Percentiles rank a stretch among this genome's conserved stretches.
Conservation (phyloP, 2,888 invertebrate genomes). For the Choreutis nemorana region DNA sequence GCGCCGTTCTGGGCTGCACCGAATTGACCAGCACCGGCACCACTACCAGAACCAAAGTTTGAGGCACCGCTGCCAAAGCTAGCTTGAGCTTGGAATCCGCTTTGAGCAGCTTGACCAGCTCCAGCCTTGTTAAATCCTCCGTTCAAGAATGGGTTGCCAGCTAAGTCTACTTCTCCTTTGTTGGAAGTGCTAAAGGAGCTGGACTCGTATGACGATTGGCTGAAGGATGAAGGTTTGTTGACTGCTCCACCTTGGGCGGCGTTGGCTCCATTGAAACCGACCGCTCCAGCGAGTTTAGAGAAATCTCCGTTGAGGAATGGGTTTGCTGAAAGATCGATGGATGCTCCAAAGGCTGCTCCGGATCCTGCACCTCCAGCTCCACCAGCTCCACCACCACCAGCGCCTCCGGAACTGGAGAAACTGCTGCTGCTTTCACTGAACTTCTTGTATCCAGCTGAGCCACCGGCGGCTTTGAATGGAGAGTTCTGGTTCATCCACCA, state of each 20-base stretch:
- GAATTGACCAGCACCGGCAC: slow-evolving; percentile 1
- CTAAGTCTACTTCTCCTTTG: slow-evolving; percentile 33
- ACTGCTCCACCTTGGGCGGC: slow-evolving; percentile 7
- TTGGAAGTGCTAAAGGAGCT: slow-evolving; percentile 29
- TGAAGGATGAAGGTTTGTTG: slow-evolving; percentile 15
- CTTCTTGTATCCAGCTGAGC: slow-evolving; percentile 33
- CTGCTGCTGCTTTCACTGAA: slow-evolving; percentile 40
- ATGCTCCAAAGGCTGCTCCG: slow-evolving; percentile 12
- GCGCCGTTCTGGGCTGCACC: slow-evolving; percentile 4
- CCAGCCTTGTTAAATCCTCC: slow-evolving; percentile 18
- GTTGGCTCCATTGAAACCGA: slow-evolving; percentile 3
- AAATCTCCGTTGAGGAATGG: slow-evolving; percentile 40
- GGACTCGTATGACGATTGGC: slow-evolving; percentile 30
- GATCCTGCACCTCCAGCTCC: slow-evolving; percentile 15
- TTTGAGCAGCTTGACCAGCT: slow-evolving; percentile 13
- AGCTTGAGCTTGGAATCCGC: slow-evolving; percentile 12
- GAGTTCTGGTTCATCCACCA: slow-evolving; percentile 71
- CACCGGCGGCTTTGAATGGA: slow-evolving; percentile 59
- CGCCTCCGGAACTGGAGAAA: slow-evolving; percentile 21
- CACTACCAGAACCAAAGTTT: slow-evolving; percentile 4
- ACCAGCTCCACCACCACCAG: slow-evolving; percentile 18
- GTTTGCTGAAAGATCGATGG: slow-evolving; percentile 25
- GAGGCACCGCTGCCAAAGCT: slow-evolving; percentile 9
- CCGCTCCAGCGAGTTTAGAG: slow-evolving; percentile 19
- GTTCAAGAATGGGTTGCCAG: slow-evolving; percentile 40